Base-by-base conservation (phyloP, 64 coral and sea anemone genomes). In the Catalaphyllia jardinei region DNA sequence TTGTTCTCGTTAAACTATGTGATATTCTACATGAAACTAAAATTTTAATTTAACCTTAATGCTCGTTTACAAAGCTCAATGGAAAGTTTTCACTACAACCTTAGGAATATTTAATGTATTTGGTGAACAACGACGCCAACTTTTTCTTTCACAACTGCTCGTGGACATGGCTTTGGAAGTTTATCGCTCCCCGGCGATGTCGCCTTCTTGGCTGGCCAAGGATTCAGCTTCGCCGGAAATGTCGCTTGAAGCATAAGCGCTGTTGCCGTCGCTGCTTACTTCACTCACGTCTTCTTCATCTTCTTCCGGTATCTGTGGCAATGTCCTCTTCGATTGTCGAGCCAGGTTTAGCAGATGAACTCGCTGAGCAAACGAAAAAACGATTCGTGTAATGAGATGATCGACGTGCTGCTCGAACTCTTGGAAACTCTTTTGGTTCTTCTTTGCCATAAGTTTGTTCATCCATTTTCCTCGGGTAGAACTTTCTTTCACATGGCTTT, bases 351-450 rank as follows among this genome's bases (percentile, higher is more conserved):
- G 78, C 24, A 91, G 64, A 29, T 93, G 63, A 29, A 89, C 88
- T 88, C 95, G 65, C 31, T 97, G 95, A 20, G 95, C 95, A 78
- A 97, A 97, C 22, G 95, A 87, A 88, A 97, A 97, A 29, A 97
- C 95, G 73, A 97, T 97, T 93, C 95, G 52, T 5, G 95, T 97
- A 28, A 97, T 87, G 46, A 97, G 83, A 42, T 88, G 81, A 77
- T 97, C 95, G 22, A 97, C 89, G 51, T 97, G 95, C 8, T 77
- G 25, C 72, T 94, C 88, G 71, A 97, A 89, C 78, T 97, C 95
- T 33, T 94, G 88, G 73, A 90, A 75, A 25, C 38, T 78, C 19
- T 94, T 97, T 73, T 93, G 95, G 39, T 97, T 92, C 80, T 97
- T 97, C 52, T 90, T 93, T 22, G 87, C 83, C 84, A 97, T 77